phyloP scores from a whole-genome alignment of 2,797 vertebrate genomes.

The Chrosomus eos region DNA sequence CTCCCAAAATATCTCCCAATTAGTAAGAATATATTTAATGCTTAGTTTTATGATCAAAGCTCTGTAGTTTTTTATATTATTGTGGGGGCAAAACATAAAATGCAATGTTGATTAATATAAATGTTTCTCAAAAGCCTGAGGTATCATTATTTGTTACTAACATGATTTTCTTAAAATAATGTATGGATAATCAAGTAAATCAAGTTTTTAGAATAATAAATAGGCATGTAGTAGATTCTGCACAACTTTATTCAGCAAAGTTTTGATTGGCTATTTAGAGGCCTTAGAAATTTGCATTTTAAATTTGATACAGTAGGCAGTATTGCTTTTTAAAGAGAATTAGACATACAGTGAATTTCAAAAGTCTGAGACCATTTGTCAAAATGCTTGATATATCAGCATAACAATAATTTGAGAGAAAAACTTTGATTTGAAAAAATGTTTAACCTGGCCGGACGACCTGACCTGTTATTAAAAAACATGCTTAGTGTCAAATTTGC shows the following conservation, averaged over 20 bases:
- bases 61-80: not conserved
- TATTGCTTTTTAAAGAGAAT: not conserved
- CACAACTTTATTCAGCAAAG: not conserved
- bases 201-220: not conserved
- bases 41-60: not conserved
- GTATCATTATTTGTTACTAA: not conserved
- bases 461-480: not conserved
- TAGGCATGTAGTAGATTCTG: not conserved
- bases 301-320: not conserved
- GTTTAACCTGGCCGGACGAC: not conserved
- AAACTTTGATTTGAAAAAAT: not conserved
- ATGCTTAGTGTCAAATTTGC: not conserved
- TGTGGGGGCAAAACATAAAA: too few relatives aligned
- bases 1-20: not conserved
- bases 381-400: not conserved
- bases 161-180: not conserved
- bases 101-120: not conserved
- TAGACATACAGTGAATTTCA: not conserved
- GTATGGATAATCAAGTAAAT: not conserved
- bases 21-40: not conserved
- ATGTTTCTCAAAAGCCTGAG: not conserved
- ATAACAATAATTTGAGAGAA: not conserved
- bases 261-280: not conserved
- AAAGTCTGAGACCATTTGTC: not conserved
- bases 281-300: not conserved